phyloP scores from a whole-genome alignment of 2,888 invertebrate species.

The Helobdella robusta region DNA sequence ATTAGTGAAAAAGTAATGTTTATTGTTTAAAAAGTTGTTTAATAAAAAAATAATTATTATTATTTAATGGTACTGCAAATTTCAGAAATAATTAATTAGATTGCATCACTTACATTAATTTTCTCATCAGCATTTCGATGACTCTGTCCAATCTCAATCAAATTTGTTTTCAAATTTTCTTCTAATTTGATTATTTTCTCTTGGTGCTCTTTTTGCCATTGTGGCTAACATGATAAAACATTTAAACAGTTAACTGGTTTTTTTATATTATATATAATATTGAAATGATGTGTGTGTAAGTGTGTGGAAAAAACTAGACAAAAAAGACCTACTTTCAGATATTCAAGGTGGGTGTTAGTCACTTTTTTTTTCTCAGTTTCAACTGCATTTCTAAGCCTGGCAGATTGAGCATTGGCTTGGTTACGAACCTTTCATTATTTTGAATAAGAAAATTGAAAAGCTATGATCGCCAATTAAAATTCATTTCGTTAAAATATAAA shows the following conservation, averaged over 20 bases:
- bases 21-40: too few species aligned
- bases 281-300: not conserved
- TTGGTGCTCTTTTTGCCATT: constrained; percentile 1
- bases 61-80: too few species aligned
- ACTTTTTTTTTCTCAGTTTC: constrained; percentile 12
- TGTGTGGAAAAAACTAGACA: not conserved
- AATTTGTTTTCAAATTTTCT: constrained; percentile 4
- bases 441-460: not conserved
- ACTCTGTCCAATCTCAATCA: constrained; percentile 10
- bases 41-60: too few species aligned
- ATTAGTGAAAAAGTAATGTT: too few species aligned
- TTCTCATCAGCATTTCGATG: not conserved
- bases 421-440: not conserved
- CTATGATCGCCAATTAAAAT: not conserved
- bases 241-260: not conserved
- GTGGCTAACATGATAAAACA: not conserved
- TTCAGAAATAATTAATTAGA: too few species aligned
- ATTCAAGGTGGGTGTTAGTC: not conserved
- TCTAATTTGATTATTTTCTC: constrained; percentile 1
- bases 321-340: not conserved
- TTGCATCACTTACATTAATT: not conserved
- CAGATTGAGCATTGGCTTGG: not conserved
- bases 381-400: not conserved
- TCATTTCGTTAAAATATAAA: not conserved
- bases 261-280: not conserved